A percentile compares a stretch with the other conserved stretches of the same genome.
Evolutionary conservation across 2,888 invertebrate genomes (phyloP).

Genomic region (Pachymerium ferrugineum): DNA sequence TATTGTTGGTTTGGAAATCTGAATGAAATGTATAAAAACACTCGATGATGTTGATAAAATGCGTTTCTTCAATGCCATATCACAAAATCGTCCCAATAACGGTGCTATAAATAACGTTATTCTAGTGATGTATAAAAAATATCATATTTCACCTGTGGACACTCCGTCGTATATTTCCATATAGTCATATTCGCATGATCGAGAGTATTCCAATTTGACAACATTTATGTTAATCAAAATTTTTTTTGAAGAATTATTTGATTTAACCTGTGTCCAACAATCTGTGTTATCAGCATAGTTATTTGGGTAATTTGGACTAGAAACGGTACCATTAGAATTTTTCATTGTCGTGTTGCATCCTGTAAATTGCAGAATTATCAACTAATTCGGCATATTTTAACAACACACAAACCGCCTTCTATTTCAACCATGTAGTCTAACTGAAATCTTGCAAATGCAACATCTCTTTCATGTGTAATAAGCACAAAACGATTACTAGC

Average conservation of each 20-base stretch:
- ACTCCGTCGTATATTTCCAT: constrained; percentile 39
- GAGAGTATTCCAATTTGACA: constrained; percentile 38
- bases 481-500: background rate
- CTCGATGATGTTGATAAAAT: constrained; percentile 30
- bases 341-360: constrained; percentile 37
- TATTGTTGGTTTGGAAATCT: constrained; percentile 38
- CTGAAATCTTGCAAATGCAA: background rate
- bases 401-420: background rate
- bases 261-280: constrained; percentile 39
- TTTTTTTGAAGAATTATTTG: constrained; percentile 27
- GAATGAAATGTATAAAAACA: constrained; percentile 39
- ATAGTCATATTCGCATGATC: constrained; percentile 39
- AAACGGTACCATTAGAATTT: constrained; percentile 35
- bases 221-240: constrained; percentile 38
- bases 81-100: constrained; percentile 34
- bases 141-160: background rate
- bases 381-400: too few species aligned
- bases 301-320: constrained; percentile 39
- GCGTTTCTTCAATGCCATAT: background rate
- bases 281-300: constrained; percentile 40
- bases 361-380: background rate
- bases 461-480: background rate
- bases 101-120: background rate
- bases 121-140: too few species aligned
- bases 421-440: background rate